Evolutionary conservation across 1,140 invertebrate genomes (phyloP).

Genomic region (Pseudachorutes palmiensis): DNA sequence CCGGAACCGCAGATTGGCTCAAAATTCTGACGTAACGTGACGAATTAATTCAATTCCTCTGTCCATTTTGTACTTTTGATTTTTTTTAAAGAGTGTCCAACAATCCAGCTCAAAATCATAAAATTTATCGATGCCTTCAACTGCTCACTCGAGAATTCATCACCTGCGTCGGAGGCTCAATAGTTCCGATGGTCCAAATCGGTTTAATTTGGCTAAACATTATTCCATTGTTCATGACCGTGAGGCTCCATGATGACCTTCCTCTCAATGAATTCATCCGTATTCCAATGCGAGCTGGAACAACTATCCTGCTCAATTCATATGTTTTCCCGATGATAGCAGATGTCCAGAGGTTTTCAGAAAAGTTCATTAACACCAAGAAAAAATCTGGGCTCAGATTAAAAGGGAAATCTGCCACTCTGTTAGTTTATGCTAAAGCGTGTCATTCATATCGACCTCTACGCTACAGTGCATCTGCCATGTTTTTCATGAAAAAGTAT

Average conservation of each 20-base stretch:
- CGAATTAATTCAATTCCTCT: not conserved
- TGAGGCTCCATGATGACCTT: not conserved
- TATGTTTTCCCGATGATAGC: not conserved
- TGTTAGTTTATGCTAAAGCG: not conserved
- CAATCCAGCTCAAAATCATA: not conserved
- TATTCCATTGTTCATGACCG: not conserved
- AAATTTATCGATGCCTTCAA: not conserved
- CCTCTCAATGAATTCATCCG: not conserved
- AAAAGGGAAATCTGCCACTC: no score
- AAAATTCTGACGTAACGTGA: not conserved
- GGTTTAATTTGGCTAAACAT: not conserved
- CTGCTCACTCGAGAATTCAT: not conserved
- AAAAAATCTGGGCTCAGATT: not conserved
- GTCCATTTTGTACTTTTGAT: not conserved
- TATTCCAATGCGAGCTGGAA: not conserved
- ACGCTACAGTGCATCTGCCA: not conserved
- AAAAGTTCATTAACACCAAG: not conserved
- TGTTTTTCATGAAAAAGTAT: not conserved
- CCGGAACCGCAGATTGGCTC: not conserved
- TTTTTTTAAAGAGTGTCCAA: not conserved
- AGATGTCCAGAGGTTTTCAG: not conserved
- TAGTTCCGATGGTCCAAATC: not conserved
- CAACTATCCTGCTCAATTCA: not conserved
- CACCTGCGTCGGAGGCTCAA: not conserved
- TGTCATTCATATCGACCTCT: not conserved